These are phyloP conservation scores for Strix occidentalis DNA, from an alignment of 2,797 vertebrate genomes.

Conservation along the genomic window DNA sequence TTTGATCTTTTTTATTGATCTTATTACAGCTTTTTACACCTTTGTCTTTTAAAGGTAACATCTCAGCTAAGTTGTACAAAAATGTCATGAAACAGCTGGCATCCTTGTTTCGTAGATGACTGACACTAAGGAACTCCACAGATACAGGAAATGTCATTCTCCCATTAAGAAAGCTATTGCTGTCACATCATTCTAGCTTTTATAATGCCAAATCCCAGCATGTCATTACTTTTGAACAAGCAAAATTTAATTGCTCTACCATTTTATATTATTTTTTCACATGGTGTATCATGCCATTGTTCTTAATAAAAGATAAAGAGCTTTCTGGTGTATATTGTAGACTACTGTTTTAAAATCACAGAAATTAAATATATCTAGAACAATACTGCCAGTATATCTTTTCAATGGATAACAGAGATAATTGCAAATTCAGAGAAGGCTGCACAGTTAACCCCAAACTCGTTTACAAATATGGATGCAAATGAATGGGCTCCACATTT, in stretches of 20 bases:
- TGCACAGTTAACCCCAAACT: not conserved
- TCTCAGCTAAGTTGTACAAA: slow-evolving; percentile 2
- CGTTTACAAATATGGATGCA: not conserved
- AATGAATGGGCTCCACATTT: not conserved
- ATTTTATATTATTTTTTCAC: not conserved
- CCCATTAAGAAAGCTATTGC: not conserved
- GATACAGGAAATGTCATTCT: slow-evolving; percentile 11
- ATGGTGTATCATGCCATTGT: not conserved
- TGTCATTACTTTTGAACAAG: not conserved
- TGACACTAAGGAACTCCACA: not conserved
- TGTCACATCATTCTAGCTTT: slow-evolving; percentile 19
- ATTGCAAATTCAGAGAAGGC: not conserved
- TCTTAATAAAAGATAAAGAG: not conserved
- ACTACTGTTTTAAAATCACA: not conserved
- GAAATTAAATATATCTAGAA: not conserved
- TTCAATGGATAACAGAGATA: not conserved
- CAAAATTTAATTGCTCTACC: not conserved
- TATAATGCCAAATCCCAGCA: slow-evolving; percentile 15
- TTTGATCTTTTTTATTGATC: not conserved
- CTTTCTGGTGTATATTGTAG: not conserved
- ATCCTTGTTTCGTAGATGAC: slow-evolving; percentile 20
- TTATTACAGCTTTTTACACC: not conserved
- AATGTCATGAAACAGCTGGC: slow-evolving; percentile 62
- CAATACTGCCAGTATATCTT: not conserved
- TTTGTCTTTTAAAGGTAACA: not conserved